Conservation (phyloP, 2,797 vertebrate genomes). For the Macropus fuliginosus region DNA sequence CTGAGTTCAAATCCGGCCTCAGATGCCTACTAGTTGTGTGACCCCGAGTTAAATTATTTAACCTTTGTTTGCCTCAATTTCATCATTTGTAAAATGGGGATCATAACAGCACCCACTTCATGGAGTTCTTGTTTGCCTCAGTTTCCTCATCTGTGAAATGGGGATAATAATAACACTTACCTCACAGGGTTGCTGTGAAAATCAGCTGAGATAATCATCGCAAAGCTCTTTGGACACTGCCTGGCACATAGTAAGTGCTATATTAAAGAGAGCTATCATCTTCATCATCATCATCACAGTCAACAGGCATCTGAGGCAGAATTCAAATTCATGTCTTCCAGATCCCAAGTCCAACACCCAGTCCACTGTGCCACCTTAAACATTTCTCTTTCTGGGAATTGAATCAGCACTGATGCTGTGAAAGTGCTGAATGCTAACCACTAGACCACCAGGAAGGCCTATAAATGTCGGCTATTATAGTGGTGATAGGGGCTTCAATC, state of each 20-base stretch:
- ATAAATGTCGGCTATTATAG: background rate
- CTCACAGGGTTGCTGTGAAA: background rate
- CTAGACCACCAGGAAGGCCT: background rate
- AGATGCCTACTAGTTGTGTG: background rate
- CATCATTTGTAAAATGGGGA: background rate
- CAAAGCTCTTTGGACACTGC: background rate
- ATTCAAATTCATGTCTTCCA: background rate
- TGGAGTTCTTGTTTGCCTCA: background rate
- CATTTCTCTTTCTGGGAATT: background rate
- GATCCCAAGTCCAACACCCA: background rate
- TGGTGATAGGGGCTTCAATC: background rate
- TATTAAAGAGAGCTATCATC: background rate
- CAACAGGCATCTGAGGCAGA: background rate
- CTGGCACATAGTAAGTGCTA: background rate
- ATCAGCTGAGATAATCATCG: background rate
- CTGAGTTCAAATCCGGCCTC: background rate
- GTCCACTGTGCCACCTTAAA: background rate
- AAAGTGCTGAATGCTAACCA: background rate
- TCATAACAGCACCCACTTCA: background rate
- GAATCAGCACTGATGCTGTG: background rate
- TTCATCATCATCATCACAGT: background rate
- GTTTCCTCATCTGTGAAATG: background rate
- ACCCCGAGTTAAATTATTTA: background rate
- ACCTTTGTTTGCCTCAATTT: background rate
- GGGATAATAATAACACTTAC: background rate